Percentiles rank a stretch among this genome's conserved stretches.
phyloP scores from a whole-genome alignment of 2,797 vertebrate genomes.

The Phataginus tricuspis region DNA sequence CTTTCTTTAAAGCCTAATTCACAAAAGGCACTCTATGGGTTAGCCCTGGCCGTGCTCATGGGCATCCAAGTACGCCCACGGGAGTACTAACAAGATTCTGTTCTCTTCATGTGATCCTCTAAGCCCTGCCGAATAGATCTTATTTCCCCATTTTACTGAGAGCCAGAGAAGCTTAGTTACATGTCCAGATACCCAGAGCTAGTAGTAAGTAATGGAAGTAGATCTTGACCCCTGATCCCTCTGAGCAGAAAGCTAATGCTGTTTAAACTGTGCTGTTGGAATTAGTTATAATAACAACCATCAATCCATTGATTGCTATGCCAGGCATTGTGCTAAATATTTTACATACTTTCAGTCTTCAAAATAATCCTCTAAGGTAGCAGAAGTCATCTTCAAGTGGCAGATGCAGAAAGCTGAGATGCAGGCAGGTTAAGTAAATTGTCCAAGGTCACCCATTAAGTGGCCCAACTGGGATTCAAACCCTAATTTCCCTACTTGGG shows the following conservation, averaged over 20 bases:
- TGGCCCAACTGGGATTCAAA: background rate
- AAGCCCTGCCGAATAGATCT: background rate
- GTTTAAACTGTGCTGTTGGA: background rate
- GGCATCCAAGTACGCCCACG: background rate
- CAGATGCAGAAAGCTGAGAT: slow-evolving; percentile 4
- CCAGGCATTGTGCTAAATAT: background rate
- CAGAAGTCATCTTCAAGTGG: background rate
- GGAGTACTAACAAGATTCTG: background rate
- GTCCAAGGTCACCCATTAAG: background rate
- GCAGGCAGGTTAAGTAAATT: background rate
- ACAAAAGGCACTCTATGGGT: background rate
- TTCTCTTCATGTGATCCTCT: background rate
- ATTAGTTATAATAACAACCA: background rate
- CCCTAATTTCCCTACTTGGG: background rate
- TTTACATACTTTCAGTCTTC: background rate
- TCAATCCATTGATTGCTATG: too few relatives aligned
- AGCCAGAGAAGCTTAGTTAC: background rate
- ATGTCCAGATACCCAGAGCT: background rate
- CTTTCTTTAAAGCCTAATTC: background rate
- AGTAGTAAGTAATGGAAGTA: background rate
- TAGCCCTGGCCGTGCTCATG: background rate
- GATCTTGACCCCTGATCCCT: background rate
- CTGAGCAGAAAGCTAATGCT: background rate
- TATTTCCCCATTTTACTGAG: background rate
- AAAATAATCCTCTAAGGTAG: background rate